Base-by-base conservation (phyloP, 2,888 invertebrate species). In the Lepidonotus clava region DNA sequence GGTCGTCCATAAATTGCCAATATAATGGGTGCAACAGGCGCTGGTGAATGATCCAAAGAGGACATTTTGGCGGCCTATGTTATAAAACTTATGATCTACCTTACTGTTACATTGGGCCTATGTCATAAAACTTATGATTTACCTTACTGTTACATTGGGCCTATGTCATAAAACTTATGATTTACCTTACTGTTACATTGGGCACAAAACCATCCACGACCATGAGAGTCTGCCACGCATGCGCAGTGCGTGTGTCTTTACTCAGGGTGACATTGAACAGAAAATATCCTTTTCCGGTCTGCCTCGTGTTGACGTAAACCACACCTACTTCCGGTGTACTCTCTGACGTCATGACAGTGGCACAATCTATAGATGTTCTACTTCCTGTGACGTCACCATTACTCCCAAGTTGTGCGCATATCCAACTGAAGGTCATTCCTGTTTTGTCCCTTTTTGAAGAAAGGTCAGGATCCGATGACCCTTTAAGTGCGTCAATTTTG, bases 401-500 rank as follows among this genome's bases (percentile, higher is more conserved):
- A 1, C 11, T 38, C 38, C 6, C 24, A 28, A 24, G 14, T 24
- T n/a, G 34, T 1, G 1, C n/a, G 18, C 76, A 76, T 5, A 14
- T n/a, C 76, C 76, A 76, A 8, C 1, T 18, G 76, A 76, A 76
- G n/a, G 40, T 76, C 76, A 76, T 34, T n/a, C 76, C 76, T 18
- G 76, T 24, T 34, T 76, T 76, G 38, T 76, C 76, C 76, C 21
- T 24, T 11, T 28, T 28, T 34, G 34, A 34, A 14, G 21, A n/a
- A 1, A 76, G 24, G 24, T 76, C 76, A 38, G 40, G 76, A 21
- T 76, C 76, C 34, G 34, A 76, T 1, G 76, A 36, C 24, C 24
- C 18, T 14, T 1, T 40, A 34, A 18, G 14, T 1, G 76, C 76
- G 24, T 76, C 40, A 1, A 76, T 1, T n/a, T 6, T 36, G 36